A percentile compares a stretch with the other conserved stretches of the same genome.
Evolutionary conservation across 2,797 vertebrate genomes (phyloP).

Genomic region (Characodon lateralis): DNA sequence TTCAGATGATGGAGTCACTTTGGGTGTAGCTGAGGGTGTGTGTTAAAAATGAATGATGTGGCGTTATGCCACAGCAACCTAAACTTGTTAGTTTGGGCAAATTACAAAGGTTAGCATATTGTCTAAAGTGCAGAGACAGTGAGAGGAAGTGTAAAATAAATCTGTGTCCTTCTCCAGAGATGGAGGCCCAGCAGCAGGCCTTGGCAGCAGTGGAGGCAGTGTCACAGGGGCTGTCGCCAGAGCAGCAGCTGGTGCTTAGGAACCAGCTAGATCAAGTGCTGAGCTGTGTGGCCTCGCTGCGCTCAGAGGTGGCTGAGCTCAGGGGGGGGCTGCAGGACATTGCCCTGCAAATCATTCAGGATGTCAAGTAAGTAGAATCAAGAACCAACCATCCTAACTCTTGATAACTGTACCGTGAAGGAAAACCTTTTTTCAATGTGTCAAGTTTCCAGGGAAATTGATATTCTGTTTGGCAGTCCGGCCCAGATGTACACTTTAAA

Average conservation of each 20-base stretch:
- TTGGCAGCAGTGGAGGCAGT: constrained; percentile 55
- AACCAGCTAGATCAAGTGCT: constrained; percentile 89
- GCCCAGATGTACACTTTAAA: not conserved
- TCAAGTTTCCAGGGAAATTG: not conserved
- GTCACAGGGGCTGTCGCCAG: constrained; percentile 69
- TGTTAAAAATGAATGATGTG: too few relatives aligned
- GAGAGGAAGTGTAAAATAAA: not conserved
- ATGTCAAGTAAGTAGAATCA: constrained; percentile 87
- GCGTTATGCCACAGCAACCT: too few relatives aligned
- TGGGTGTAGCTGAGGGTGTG: too few relatives aligned
- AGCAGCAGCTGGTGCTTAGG: constrained; percentile 84
- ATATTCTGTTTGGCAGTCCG: not conserved
- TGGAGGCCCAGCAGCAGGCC: constrained; percentile 54
- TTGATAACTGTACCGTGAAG: not conserved
- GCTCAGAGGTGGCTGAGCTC: constrained; percentile 88
- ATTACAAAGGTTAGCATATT: not conserved
- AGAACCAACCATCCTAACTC: not conserved
- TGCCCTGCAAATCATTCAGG: constrained; percentile 86
- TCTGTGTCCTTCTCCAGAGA: constrained; percentile 34
- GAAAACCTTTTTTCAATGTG: too few relatives aligned
- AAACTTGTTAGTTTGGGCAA: not conserved
- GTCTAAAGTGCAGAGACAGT: not conserved
- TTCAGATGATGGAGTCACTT: too few relatives aligned
- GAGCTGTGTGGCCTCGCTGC: constrained; percentile 82
- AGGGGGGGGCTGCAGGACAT: constrained; percentile 85